Evolutionary conservation across 2,888 invertebrate species (phyloP).

Genomic region (Pseudolycoriella hygida): DNA sequence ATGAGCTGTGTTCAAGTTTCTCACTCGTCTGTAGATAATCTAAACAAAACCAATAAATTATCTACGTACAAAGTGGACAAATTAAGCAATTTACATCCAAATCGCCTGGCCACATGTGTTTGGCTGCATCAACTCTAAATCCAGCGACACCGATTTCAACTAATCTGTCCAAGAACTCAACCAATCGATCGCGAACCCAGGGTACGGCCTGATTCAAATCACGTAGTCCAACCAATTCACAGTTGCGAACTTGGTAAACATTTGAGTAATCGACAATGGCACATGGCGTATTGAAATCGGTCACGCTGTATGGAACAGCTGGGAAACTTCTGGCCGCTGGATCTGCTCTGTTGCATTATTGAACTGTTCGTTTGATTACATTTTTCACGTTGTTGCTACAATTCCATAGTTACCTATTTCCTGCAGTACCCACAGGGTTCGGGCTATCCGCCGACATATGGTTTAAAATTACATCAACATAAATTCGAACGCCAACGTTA

Average conservation of each 20-base stretch:
- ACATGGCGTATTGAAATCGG: slow-evolving; percentile 37
- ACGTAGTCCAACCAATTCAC: slow-evolving; percentile 27
- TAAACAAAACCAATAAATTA: slow-evolving; percentile 9
- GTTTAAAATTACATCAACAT: slow-evolving; percentile 56
- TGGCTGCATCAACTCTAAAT: slow-evolving; percentile 34
- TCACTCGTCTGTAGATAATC: slow-evolving; percentile 40
- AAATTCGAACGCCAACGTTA: slow-evolving; percentile 53
- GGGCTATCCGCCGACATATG: slow-evolving; percentile 47
- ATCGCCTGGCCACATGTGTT: slow-evolving; percentile 38
- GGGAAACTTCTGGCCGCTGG: slow-evolving; percentile 31
- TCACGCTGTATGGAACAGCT: slow-evolving; percentile 34
- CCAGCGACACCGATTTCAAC: slow-evolving; percentile 37
- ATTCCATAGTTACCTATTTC: neutral
- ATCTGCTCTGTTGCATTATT: slow-evolving; percentile 32
- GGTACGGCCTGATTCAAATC: slow-evolving; percentile 34
- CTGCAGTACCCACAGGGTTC: slow-evolving; percentile 14
- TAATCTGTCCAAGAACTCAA: slow-evolving; percentile 32
- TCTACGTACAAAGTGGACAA: too few relatives aligned
- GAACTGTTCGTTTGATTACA: too few relatives aligned
- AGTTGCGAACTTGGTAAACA: slow-evolving; percentile 30
- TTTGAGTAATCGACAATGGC: slow-evolving; percentile 33
- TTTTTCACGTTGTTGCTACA: too few relatives aligned
- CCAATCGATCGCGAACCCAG: slow-evolving; percentile 30
- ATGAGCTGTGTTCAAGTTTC: slow-evolving; percentile 41
- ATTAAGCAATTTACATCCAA: slow-evolving; percentile 21